A percentile compares a stretch with the other conserved stretches of the same genome.
phyloP scores from a whole-genome alignment of 2,888 invertebrate genomes.

The Acrobasis repandana region DNA sequence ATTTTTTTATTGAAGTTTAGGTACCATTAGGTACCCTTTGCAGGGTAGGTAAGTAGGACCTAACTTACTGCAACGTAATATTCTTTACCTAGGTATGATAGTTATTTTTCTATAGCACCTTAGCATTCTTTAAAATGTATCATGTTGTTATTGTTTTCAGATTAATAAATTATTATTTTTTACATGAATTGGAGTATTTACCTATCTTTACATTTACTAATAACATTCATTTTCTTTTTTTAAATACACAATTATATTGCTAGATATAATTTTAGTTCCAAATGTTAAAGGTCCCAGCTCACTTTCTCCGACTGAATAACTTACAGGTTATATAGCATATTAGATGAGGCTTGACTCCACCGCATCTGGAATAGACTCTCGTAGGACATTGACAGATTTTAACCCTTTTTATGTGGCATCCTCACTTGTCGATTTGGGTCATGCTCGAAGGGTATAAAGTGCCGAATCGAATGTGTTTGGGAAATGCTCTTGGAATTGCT shows the following conservation, averaged over 20 bases:
- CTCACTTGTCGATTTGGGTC: constrained; percentile 21
- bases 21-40: too few relatives aligned
- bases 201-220: too few relatives aligned
- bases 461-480: constrained; percentile 18
- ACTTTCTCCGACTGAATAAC: constrained; percentile 18
- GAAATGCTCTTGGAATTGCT: constrained; percentile 5
- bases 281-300: neutral
- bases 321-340: constrained; percentile 21
- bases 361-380: constrained; percentile 4
- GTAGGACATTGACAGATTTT: constrained; percentile 22
- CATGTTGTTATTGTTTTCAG: too few relatives aligned
- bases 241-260: neutral
- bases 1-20: too few relatives aligned
- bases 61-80: too few relatives aligned
- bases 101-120: too few relatives aligned
- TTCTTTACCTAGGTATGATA: too few relatives aligned
- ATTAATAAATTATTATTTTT: too few relatives aligned
- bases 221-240: too few relatives aligned
- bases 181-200: too few relatives aligned
- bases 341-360: constrained; percentile 10
- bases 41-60: too few relatives aligned
- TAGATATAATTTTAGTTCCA: neutral
- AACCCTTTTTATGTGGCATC: constrained; percentile 22
- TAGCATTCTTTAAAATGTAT: too few relatives aligned
- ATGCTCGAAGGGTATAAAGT: constrained; percentile 16